Evolutionary conservation across 2,797 vertebrate species (phyloP).

Genomic region (Pygocentrus nattereri): DNA sequence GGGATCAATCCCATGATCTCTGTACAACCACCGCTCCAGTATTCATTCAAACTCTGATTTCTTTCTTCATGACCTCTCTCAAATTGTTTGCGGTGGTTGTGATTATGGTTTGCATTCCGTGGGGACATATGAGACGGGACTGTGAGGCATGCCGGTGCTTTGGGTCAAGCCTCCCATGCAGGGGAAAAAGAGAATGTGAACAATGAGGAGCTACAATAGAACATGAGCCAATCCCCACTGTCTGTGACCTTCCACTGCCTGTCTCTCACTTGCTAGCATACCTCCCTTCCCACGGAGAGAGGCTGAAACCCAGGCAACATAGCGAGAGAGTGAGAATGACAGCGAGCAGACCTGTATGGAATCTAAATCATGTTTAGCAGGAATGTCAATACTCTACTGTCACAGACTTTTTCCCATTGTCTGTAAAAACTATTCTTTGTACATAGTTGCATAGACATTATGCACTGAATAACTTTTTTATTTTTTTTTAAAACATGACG

Average conservation of each 20-base stretch:
- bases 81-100: neutral
- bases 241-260: conserved; percentile 42
- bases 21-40: neutral
- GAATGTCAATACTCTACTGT: neutral
- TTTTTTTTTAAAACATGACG: neutral
- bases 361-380: neutral
- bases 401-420: neutral
- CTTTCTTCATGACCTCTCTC: too few species aligned
- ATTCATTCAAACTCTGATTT: neutral
- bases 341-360: neutral
- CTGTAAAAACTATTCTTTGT: neutral
- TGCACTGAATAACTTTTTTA: neutral
- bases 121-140: conserved; percentile 18
- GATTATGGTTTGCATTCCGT: conserved; percentile 19
- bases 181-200: conserved; percentile 25
- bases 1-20: neutral
- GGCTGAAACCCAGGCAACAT: conserved; percentile 17
- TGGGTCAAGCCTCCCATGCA: conserved; percentile 20
- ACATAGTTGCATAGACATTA: neutral
- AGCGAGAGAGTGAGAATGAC: neutral
- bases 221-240: conserved; percentile 33
- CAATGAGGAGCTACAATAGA: conserved; percentile 26
- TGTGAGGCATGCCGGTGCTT: neutral
- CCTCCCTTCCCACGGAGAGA: neutral
- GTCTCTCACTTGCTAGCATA: conserved; percentile 6